Percentiles rank a stretch among this genome's conserved stretches.
These are phyloP conservation scores for Gryllus bimaculatus DNA, from an alignment of 1,140 invertebrate species.

Conservation along the genomic window DNA sequence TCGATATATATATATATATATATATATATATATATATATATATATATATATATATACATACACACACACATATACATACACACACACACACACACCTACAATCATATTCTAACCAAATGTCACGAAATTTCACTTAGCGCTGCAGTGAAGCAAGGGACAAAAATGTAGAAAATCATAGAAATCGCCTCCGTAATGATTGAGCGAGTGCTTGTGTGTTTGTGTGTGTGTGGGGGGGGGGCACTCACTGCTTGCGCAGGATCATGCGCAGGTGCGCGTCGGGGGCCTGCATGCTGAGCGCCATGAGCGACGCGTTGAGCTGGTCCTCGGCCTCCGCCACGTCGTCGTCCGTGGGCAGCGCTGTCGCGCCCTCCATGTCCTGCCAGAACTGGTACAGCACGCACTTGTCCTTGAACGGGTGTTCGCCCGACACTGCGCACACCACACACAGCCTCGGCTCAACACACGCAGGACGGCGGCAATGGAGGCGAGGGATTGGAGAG, in stretches of 20 bases:
- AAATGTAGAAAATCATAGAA: too few relatives aligned
- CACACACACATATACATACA: too few relatives aligned
- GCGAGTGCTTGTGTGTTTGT: too few relatives aligned
- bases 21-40: too few relatives aligned
- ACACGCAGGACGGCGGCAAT: constrained; percentile 12
- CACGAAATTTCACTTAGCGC: too few relatives aligned
- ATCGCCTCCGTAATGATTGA: too few relatives aligned
- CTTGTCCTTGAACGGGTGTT: constrained; percentile 77
- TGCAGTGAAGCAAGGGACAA: too few relatives aligned
- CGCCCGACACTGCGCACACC: constrained; percentile 51
- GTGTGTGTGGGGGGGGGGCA: too few relatives aligned
- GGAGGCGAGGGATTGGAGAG: background rate
- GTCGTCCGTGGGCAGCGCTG: constrained; percentile 40
- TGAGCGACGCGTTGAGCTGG: constrained; percentile 55
- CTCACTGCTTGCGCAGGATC: constrained; percentile 74
- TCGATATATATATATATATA: too few relatives aligned
- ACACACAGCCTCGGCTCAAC: constrained; percentile 21
- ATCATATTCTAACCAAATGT: too few relatives aligned
- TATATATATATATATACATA: too few relatives aligned
- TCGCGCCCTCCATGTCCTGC: constrained; percentile 53
- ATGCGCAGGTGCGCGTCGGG: constrained; percentile 69
- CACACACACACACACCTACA: too few relatives aligned
- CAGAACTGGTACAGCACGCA: constrained; percentile 73
- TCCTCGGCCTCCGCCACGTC: constrained; percentile 53
- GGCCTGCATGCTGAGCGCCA: constrained; percentile 54